phyloP scores from a whole-genome alignment of 2,113 vertebrate genomes.

The Lutjanus erythropterus region DNA sequence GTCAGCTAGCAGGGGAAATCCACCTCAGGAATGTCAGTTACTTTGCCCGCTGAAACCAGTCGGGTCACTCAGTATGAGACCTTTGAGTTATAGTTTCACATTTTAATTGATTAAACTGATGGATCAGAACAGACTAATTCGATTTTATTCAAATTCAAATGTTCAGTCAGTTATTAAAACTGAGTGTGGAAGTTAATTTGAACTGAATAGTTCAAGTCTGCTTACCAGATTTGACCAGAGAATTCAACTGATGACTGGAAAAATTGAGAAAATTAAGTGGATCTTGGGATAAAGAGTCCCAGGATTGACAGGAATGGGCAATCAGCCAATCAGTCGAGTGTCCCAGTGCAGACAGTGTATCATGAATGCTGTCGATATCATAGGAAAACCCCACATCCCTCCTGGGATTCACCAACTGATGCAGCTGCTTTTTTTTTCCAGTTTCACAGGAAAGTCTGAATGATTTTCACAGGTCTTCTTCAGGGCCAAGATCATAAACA shows the following conservation, averaged over 20 bases:
- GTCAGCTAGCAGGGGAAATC: constrained; percentile 65
- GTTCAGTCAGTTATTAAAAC: neutral
- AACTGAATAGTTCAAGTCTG: neutral
- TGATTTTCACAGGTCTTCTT: too few species aligned
- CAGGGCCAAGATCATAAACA: too few species aligned
- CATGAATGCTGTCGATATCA: too few species aligned
- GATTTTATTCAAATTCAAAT: too few species aligned
- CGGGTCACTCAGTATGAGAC: constrained; percentile 10
- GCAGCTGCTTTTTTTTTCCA: too few species aligned
- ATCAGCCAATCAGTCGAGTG: too few species aligned
- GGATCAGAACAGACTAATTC: neutral
- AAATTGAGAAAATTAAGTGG: neutral
- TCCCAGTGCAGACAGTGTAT: too few species aligned
- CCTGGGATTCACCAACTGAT: too few species aligned
- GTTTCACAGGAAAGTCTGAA: too few species aligned
- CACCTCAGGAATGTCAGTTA: constrained; percentile 48
- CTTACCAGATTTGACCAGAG: neutral
- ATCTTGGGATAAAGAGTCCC: neutral
- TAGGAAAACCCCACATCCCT: too few species aligned
- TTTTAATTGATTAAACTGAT: neutral
- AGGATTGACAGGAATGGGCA: too few species aligned
- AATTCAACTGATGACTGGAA: neutral
- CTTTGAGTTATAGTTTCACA: constrained; percentile 1
- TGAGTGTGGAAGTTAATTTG: neutral
- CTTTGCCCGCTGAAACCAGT: constrained; percentile 13